Evolutionary conservation across 1,140 invertebrate genomes (phyloP).

Genomic region (Temnothorax longispinosus): DNA sequence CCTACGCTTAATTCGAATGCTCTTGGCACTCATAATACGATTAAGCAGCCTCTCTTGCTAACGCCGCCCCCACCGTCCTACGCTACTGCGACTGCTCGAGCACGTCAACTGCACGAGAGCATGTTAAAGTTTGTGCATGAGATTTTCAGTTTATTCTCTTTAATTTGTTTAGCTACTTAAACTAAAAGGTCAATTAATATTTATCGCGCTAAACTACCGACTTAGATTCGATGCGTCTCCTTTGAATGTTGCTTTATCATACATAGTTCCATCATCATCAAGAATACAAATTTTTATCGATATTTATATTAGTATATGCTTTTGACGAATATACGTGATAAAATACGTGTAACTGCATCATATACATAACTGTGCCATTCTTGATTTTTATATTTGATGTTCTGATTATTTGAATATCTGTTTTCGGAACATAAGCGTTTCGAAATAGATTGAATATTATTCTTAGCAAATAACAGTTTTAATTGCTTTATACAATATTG

Average conservation of each 20-base stretch:
- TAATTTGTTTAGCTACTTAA: slow-evolving; percentile 58
- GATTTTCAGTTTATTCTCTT: slow-evolving; percentile 77
- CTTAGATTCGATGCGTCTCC: slow-evolving; percentile 39
- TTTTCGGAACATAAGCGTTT: slow-evolving; percentile 31
- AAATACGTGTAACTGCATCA: slow-evolving; percentile 33
- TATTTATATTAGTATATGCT: slow-evolving; percentile 44
- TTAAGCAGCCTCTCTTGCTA: slow-evolving; percentile 86
- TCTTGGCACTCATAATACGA: slow-evolving; percentile 86
- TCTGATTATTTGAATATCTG: slow-evolving; percentile 49
- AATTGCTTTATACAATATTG: slow-evolving; percentile 40
- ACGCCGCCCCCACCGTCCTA: slow-evolving; percentile 86
- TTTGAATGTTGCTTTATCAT: slow-evolving; percentile 71
- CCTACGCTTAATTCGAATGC: slow-evolving; percentile 85
- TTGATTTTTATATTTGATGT: slow-evolving; percentile 51
- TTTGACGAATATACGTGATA: slow-evolving; percentile 25
- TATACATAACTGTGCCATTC: slow-evolving; percentile 31
- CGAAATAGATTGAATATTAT: slow-evolving; percentile 23
- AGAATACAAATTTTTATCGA: slow-evolving; percentile 46
- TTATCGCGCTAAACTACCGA: slow-evolving; percentile 49
- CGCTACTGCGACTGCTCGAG: slow-evolving; percentile 87
- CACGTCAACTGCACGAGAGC: slow-evolving; percentile 86
- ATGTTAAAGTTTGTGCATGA: slow-evolving; percentile 86
- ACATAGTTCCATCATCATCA: slow-evolving; percentile 27
- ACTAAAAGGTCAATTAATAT: slow-evolving; percentile 17
- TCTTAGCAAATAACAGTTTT: slow-evolving; percentile 32